Base-by-base conservation (phyloP, 2,888 invertebrate species). In the Nipponacmea schrenckii region DNA sequence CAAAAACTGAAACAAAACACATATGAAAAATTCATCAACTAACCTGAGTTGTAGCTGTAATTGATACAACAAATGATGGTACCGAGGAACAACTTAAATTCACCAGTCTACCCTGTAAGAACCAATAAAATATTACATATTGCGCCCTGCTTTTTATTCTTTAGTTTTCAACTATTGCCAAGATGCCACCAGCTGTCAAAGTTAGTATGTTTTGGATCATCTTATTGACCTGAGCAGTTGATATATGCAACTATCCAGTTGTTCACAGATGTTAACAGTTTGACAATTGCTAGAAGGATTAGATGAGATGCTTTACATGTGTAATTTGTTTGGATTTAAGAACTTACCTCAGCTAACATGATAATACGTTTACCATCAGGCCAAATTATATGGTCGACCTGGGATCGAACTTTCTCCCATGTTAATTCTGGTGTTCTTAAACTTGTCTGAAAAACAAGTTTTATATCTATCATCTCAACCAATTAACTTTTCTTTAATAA, bases 321-420 rank as follows among this genome's bases (percentile, higher is more conserved):
- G n/a, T n/a, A n/a, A n/a, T n/a, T n/a, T n/a, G 31, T 31, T 31
- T 31, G 31, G 31, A 31, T 31, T 31, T 31, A 31, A 3, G 3
- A 31, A 31, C 31, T 8, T 50, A 89, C 86, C 90, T 98, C 95
- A 26, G 99, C 98, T 77, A 99, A 91, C 17, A 99, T 91, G 85
- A 99, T 96, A 70, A 99, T 92, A 74, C 97, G 92, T 90, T 97
- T 98, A 75, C 97, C 96, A 90, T 96, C 96, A 14, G 97, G 97
- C 97, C 97, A 98, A 83, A 98, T 96, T 80, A 98, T 96, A 90
- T 98, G 98, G 90, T 98, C 98, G 63, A 98, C 98, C 91, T 98
- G 97, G 44, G 97, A 96, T 69, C 98, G 92, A 0, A 98, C 97
- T 86, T 96, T 94, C 90, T 98, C 98, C 98, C 98, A 98, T 71